Conservation (phyloP, 2,113 vertebrate genomes). For the Coracopsis vasa region DNA sequence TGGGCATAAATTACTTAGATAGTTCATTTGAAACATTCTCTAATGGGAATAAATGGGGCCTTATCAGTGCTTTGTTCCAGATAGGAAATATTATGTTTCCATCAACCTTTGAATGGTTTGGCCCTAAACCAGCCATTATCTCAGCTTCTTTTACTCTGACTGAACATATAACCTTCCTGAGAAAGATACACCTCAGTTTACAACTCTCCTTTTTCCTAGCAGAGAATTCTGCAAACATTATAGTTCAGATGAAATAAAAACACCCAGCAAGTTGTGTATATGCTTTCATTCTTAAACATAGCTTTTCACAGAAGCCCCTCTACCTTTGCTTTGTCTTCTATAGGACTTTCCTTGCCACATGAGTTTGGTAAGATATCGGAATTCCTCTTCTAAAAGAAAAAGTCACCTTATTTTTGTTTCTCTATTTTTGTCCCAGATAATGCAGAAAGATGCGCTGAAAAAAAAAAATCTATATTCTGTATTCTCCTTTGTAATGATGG, state of each 20-base stretch:
- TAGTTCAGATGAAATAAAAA: neutral
- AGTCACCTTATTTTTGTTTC: neutral
- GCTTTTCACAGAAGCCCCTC: neutral
- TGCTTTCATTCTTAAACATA: neutral
- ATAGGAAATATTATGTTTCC: conserved; percentile 16
- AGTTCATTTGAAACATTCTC: neutral
- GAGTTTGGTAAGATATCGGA: neutral
- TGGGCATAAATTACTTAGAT: neutral
- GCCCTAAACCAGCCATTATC: conserved; percentile 22
- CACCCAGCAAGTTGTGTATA: neutral
- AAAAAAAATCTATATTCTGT: neutral
- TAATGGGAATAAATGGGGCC: neutral
- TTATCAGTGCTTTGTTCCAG: conserved; percentile 36
- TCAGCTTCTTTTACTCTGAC: conserved; percentile 10
- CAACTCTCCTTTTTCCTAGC: neutral
- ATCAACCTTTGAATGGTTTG: neutral
- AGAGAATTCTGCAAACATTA: neutral
- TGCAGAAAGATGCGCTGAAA: neutral
- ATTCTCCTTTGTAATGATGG: neutral
- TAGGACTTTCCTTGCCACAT: neutral
- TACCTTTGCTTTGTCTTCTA: neutral
- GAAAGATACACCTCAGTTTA: neutral
- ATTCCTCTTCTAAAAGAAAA: neutral
- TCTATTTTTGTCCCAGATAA: neutral
- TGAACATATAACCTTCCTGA: conserved; percentile 27